Evolutionary conservation across 2,113 vertebrate genomes (phyloP).

Genomic region (Pantherophis guttatus): DNA sequence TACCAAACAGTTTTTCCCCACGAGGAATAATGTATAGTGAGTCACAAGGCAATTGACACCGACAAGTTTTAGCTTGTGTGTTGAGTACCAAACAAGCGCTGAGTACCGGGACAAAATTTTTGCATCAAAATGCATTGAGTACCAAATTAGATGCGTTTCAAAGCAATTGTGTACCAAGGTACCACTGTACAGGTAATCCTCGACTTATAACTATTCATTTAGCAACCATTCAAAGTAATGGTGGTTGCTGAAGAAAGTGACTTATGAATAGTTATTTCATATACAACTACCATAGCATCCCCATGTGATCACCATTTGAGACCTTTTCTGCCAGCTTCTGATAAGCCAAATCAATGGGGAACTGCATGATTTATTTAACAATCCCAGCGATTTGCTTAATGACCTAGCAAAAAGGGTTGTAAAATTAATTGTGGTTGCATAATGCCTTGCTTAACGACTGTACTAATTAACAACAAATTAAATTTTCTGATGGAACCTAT

Average conservation of each 20-base stretch:
- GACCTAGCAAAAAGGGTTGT: neutral
- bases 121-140: no score
- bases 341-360: neutral
- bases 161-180: no score
- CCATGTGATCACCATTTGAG: neutral
- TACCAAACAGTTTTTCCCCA: neutral
- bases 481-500: no score
- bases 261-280: no score
- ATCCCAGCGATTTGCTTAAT: neutral
- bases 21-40: neutral
- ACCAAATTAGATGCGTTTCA: no score
- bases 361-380: neutral
- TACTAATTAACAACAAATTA: no score
- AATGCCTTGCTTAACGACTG: no score
- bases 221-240: no score
- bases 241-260: no score
- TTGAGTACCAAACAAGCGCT: neutral
- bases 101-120: neutral
- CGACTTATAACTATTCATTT: no score
- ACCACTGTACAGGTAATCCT: no score
- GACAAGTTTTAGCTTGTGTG: neutral
- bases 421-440: neutral
- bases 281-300: neutral
- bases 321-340: neutral
- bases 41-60: neutral